Evolutionary conservation across 2,888 invertebrate species (phyloP), one percentile per base, ranked within the genome.

Genomic region (Steinernema hermaphroditum): DNA sequence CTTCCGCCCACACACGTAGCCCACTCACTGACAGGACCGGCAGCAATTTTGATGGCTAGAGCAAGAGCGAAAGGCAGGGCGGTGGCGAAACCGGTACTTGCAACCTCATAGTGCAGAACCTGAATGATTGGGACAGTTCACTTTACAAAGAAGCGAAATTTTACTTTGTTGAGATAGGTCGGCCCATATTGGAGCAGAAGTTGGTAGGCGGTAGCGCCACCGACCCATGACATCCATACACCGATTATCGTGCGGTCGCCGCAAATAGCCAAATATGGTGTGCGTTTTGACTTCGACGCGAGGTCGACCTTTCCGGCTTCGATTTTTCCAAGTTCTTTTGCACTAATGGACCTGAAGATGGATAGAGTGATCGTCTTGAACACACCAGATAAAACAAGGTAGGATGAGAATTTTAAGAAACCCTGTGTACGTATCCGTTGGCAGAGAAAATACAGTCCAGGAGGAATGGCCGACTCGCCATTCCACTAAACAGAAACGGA

Each of bases 11-110:
- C 43, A 46, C 77, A 80, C 2, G 76, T 74, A n/a, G 76, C 16
- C 27, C 75, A 70, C 49, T 80, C 80, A 8, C 80, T 80, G 24
- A 79, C 62, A 8, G 78, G 79, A 16, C 80, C 80, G 16, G 77
- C 73, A 49, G 74, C 49, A 32, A 78, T 72, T 50, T 80, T 80
- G 44, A 76, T 70, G 8, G 72, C 74, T 0, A 77, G 74, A 0
- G 77, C 73, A 0, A 79, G 71, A 22, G 78, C 73, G 70, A 75
- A 79, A 43, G 80, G 80, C 14, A 80, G 50, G 0, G 80, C 78
- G 0, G 78, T 72, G 24, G 78, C 71, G 46, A 80, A 74, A 12
- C 80, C 80, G 0, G 80, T 80, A 16, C 75, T 73, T 16, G 69
- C 70, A 16, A 79, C 77, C 41, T 80, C 77, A 16, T 80, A 76